Base-by-base conservation (phyloP, 2,113 vertebrate species). In the Eulemur rufifrons region DNA sequence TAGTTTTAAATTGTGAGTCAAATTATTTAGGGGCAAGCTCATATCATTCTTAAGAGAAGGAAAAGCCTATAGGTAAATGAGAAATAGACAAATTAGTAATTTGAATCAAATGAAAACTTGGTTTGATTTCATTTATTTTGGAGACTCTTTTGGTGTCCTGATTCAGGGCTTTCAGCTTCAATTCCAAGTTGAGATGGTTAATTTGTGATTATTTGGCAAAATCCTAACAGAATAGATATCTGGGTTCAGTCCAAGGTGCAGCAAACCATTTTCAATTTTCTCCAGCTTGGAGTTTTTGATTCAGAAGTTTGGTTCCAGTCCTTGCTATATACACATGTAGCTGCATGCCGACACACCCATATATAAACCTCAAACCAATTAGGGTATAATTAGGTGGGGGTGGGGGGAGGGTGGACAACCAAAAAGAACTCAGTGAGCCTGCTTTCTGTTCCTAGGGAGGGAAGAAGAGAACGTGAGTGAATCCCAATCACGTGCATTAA, bases 171-270 rank as follows among this genome's bases (percentile, higher is more conserved):
- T 91, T 87, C n/a, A 52, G 54, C 34, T 91, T 69, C 66, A 52
- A 1, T 93, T 96, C 37, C 80, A 94, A 95, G 13, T 82, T 91
- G n/a, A 89, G 39, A 71, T 83, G 29, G 21, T 73, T 88, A 82
- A n/a, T 81, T 92, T 82, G 68, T 78, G 39, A 94, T 95, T 96
- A 85, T 78, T 87, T 88, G 37, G 23, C 59, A 81, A 88, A 96
- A 71, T 47, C 7, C 20, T 73, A 78, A 39, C 20, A 42, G 6
- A 87, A 80, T 77, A 8, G 39, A 6, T 81, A 73, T 45, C 56
- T 86, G 23, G 27, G 32, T 73, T 86, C 63, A 68, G 6, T 74
- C 94, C 91, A 94, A 92, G 25, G 32, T 83, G 18, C 3, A 73
- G 34, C 59, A 66, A 76, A 52, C 61, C 69, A 3, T 94, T 94